Conservation (phyloP, 2,888 invertebrate species). For the Ametastegia equiseti region DNA sequence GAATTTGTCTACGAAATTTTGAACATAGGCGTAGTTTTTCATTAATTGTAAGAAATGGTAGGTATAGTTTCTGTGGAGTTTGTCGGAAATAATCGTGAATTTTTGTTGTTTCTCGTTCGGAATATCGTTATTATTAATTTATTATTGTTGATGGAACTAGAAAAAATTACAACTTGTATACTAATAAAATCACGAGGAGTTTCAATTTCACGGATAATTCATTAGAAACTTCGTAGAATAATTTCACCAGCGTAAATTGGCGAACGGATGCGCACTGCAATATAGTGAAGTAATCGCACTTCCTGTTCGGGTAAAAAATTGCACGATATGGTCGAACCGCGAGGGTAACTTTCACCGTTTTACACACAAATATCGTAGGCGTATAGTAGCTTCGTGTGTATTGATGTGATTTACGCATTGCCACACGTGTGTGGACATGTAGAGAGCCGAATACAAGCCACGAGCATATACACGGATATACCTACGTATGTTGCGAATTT, state of each 20-base stretch:
- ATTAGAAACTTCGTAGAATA: too few species aligned
- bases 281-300: background rate
- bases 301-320: background rate
- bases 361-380: background rate
- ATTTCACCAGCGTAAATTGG: background rate
- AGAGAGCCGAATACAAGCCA: background rate
- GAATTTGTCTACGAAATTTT: too few species aligned
- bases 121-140: too few species aligned
- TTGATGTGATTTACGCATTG: background rate
- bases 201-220: background rate
- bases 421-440: background rate
- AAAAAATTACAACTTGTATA: too few species aligned
- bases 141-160: too few species aligned
- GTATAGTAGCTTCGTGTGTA: background rate
- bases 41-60: too few species aligned
- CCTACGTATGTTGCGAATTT: too few species aligned
- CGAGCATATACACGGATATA: background rate
- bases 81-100: too few species aligned
- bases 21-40: too few species aligned
- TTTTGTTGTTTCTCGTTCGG: too few species aligned
- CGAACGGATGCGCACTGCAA: background rate
- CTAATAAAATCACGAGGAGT: too few species aligned
- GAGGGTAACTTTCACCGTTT: slow-evolving; percentile 12
- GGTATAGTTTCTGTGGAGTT: too few species aligned
- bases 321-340: background rate